phyloP scores from a whole-genome alignment of 2,888 invertebrate genomes.

The Lathronympha strigana region DNA sequence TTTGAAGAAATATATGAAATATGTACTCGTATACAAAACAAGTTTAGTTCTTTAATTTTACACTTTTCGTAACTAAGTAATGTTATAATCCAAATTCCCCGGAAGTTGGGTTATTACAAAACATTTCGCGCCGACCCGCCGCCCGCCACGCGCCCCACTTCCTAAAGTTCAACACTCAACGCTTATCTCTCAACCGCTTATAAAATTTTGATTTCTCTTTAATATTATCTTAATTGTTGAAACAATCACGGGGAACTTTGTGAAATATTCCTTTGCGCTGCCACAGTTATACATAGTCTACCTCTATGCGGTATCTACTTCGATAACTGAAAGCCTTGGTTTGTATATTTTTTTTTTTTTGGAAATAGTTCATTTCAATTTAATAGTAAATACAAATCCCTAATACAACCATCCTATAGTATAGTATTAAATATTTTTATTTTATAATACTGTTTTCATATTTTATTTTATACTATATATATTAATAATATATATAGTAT shows the following conservation, averaged over 20 bases:
- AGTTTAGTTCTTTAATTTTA: conserved; percentile 45
- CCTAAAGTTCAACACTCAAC: conserved; percentile 76
- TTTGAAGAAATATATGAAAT: background rate
- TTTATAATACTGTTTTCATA: no score
- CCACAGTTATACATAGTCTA: conserved; percentile 15
- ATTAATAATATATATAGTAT: no score
- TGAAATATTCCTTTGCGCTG: conserved; percentile 63
- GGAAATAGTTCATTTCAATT: background rate
- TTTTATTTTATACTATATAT: no score
- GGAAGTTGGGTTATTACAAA: conserved; percentile 57
- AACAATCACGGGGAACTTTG: conserved; percentile 74
- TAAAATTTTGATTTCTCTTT: conserved; percentile 80
- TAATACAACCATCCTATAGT: no score
- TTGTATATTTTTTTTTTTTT: background rate
- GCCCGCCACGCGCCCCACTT: conserved; percentile 63
- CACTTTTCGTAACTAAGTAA: conserved; percentile 51
- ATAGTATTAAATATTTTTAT: no score
- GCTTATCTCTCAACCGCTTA: conserved; percentile 78
- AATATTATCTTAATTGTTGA: conserved; percentile 79
- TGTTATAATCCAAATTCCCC: conserved; percentile 55
- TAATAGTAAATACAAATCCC: background rate
- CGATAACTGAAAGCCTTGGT: background rate
- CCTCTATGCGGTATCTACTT: background rate
- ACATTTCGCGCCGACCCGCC: conserved; percentile 57
- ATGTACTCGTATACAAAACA: conserved; percentile 31